Base-by-base conservation (phyloP, 2,888 invertebrate species). In the Altica lythri region DNA sequence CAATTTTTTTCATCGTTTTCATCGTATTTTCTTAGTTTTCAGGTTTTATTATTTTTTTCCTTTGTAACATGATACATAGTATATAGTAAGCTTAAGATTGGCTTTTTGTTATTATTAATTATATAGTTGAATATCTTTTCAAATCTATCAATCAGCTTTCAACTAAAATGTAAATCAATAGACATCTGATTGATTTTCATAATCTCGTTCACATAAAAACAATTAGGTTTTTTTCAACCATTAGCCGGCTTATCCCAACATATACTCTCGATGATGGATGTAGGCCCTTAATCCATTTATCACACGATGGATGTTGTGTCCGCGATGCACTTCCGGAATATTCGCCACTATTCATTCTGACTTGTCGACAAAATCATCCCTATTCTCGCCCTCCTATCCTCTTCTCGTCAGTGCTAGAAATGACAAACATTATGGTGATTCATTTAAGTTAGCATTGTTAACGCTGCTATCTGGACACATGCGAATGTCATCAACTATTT, bases 401-500 rank as follows among this genome's bases (percentile, higher is more conserved):
- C 35, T 5, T 16, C 14, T 16, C 16, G 6, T 14, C 10, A 6
- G 19, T 5, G 9, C 40, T 25, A 40, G 40, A 40, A 73, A 73
- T 72, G 71, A 71, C 70, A 72, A 72, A 72, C 72, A 68, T 66
- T 66, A 62, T 64, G 67, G 68, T 69, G 65, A 68, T 70, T 69
- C 67, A 65, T 67, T 71, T 67, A 66, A 67, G 66, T 65, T 68
- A 68, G 67, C 62, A 67, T 69, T 67, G 65, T 66, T 62, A 66
- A 63, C 63, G 63, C 48, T 53, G 59, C 55, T 63, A 63, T 63
- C 61, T 59, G 59, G 56, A 59, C 61, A 63, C 57, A 63, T 63
- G 60, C 60, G 59, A 62, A 60, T 60, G 59, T 55, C 55, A 43
- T 51, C 51, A 58, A 59, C 49, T 54, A 54, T 42, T 62, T 59